phyloP scores from a whole-genome alignment of 2,888 invertebrate genomes.

The Ophonus ardosiacus region DNA sequence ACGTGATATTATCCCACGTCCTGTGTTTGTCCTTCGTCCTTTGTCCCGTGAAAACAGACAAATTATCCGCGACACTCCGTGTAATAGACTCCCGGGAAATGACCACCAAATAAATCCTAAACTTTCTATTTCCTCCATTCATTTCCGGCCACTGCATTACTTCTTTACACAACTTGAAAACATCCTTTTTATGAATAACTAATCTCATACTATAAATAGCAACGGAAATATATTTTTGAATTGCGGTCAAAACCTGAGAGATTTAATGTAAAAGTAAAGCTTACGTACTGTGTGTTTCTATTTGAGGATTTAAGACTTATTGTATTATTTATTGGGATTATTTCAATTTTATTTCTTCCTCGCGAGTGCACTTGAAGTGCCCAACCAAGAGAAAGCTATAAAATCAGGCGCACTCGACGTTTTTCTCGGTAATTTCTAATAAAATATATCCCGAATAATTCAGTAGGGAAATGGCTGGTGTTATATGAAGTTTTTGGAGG shows the following conservation, averaged over 20 bases:
- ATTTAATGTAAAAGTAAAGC: too few species aligned
- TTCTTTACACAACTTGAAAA: neutral
- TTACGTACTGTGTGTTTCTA: too few species aligned
- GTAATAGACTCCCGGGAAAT: constrained; percentile 38
- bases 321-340: neutral
- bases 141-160: constrained; percentile 1
- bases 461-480: constrained; percentile 13
- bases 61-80: constrained; percentile 35
- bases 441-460: constrained; percentile 28
- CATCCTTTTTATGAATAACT: too few species aligned
- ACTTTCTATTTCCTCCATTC: constrained; percentile 39
- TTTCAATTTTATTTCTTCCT: constrained; percentile 6
- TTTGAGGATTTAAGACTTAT: too few species aligned
- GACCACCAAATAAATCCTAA: constrained; percentile 7
- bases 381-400: neutral
- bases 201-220: too few species aligned
- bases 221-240: too few species aligned
- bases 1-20: constrained; percentile 38
- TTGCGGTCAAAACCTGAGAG: too few species aligned
- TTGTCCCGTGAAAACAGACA: constrained; percentile 37
- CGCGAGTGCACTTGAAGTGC: constrained; percentile 24
- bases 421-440: constrained; percentile 37
- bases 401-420: constrained; percentile 13
- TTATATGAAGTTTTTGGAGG: constrained; percentile 32
- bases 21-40: constrained; percentile 40